A percentile compares a stretch with the other conserved stretches of the same genome.
These are phyloP conservation scores for Pomatostomus ruficeps DNA, from an alignment of 2,113 vertebrate species.

Conservation along the genomic window DNA sequence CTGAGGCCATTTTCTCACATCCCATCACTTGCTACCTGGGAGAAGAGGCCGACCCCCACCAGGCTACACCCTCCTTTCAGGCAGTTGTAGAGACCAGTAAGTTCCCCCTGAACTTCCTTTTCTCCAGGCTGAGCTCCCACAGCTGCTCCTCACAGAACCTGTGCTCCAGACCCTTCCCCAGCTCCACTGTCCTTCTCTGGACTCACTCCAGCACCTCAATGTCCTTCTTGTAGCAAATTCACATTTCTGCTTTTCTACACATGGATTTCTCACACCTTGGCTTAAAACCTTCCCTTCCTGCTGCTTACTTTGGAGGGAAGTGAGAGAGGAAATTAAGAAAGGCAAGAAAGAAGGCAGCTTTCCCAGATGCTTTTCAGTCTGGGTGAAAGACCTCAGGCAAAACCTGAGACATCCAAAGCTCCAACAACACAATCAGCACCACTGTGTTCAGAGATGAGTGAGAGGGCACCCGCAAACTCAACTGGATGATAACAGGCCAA, in stretches of 20 bases:
- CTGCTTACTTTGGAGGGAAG: not conserved
- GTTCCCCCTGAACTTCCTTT: not conserved
- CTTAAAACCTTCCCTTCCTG: not conserved
- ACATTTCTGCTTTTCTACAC: not conserved
- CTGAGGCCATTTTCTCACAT: not conserved
- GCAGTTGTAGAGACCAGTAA: not conserved
- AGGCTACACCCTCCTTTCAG: not conserved
- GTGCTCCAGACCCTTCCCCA: not conserved
- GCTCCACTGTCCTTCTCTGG: not conserved
- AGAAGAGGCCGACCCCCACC: accelerated
- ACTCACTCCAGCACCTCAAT: not conserved
- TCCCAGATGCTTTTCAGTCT: not conserved
- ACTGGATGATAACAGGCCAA: not conserved
- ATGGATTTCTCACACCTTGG: not conserved
- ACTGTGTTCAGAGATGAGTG: not conserved
- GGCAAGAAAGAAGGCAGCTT: not conserved
- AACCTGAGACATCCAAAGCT: not conserved
- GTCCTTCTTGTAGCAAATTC: not conserved
- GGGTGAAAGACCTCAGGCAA: not conserved
- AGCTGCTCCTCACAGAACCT: not conserved
- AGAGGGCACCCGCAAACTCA: not conserved
- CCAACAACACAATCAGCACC: not conserved
- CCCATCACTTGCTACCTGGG: not conserved
- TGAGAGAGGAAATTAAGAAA: not conserved
- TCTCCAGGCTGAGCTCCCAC: not conserved